Evolutionary conservation across 2,888 invertebrate genomes (phyloP).

Genomic region (Uloborus plumipes): DNA sequence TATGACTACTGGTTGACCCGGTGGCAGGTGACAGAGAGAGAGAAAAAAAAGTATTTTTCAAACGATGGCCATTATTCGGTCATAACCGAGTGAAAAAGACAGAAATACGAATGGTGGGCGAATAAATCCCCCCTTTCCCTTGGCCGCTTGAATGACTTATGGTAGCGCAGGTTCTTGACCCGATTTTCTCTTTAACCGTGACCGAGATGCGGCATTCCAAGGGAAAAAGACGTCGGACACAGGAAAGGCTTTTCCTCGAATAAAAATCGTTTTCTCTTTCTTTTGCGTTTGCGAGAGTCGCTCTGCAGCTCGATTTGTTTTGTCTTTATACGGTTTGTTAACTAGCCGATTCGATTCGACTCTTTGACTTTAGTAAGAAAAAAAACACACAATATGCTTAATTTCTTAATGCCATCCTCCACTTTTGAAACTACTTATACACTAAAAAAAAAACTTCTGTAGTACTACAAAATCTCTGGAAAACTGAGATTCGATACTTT

Average conservation of each 20-base stretch:
- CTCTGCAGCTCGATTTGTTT: not conserved
- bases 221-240: slow-evolving; percentile 6
- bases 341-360: not conserved
- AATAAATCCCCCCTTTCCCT: slow-evolving; percentile 24
- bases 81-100: slow-evolving; percentile 14
- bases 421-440: too few relatives aligned
- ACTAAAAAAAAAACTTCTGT: too few relatives aligned
- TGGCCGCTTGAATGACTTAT: slow-evolving; percentile 44
- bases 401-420: too few relatives aligned
- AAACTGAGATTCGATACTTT: too few relatives aligned
- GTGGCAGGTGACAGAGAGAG: too few relatives aligned
- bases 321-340: not conserved
- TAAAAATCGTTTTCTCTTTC: slow-evolving; percentile 3
- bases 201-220: slow-evolving; percentile 53
- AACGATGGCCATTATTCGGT: slow-evolving; percentile 19
- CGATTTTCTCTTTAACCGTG: slow-evolving; percentile 55
- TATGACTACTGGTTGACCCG: too few relatives aligned
- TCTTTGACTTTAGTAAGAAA: not conserved
- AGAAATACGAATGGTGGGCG: slow-evolving; percentile 2
- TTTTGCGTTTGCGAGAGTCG: not conserved
- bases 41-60: not conserved
- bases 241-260: slow-evolving; percentile 21
- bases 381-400: too few relatives aligned
- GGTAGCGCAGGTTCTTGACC: slow-evolving; percentile 55
- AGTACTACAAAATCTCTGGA: too few relatives aligned